Evolutionary conservation across 2,797 vertebrate species (phyloP), one percentile per base, ranked within the genome.

Genomic region (Syngnathus acus): DNA sequence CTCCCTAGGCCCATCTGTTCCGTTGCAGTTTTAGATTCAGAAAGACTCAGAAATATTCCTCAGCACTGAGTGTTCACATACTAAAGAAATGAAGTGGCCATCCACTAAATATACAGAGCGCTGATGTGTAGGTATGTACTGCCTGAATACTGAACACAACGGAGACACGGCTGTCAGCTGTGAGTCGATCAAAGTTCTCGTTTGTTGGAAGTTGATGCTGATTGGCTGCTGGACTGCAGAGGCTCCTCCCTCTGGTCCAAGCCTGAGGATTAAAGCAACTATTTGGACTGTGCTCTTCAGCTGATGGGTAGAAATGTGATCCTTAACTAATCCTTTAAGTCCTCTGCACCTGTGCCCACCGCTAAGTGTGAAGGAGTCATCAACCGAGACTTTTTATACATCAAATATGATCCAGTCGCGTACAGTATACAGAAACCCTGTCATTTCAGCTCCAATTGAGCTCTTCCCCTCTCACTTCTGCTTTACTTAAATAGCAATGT

Each of bases 281-380:
- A 88, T 88, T 87, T 91, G 78, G 81, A 88, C 82, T 69, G 78
- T 62, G 84, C 76, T 84, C 78, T 80, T 81, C 78, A 87, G 87
- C 88, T 90, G 89, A 89, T 87, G 78, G 82, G 78, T 67, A 61
- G 91, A 91, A 89, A 93, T 84, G 65, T 70, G 89, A 92, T 79
- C 84, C 80, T 74, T 17, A 64, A 70, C 82, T 91, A 91, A 91
- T 90, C 90, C 87, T 71, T 62, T 19, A 64, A 82, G 79, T 76
- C 87, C 81, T 80, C 78, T 87, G 87, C 91, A 92, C 89, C 91
- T 92, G 90, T 89, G 85, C 81, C 70, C 68, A 76, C 71, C 9
- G 42, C 68, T 38, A 78, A 80, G 81, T 78, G 81, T 76, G 75
- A 88, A 84, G 73, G 73, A 87, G 79, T 79, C 83, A 82, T 81